These are phyloP conservation scores for Petrocephalus sullivani DNA, from an alignment of 2,797 vertebrate species.

Conservation along the genomic window DNA sequence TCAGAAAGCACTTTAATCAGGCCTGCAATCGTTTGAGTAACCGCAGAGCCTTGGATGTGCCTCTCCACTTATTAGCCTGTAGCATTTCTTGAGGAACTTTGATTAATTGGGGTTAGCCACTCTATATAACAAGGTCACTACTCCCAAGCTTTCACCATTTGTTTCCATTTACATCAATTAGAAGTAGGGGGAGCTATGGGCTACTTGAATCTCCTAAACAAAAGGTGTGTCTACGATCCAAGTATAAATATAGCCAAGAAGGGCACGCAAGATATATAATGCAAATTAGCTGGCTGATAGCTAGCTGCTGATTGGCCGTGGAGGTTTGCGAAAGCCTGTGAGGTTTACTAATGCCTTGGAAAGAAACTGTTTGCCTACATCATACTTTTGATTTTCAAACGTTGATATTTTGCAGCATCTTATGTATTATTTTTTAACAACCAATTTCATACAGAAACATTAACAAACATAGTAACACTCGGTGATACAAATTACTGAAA, in stretches of 20 bases:
- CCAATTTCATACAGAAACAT: background rate
- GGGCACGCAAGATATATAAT: slow-evolving; percentile 74
- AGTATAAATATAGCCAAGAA: slow-evolving; percentile 67
- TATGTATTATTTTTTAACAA: background rate
- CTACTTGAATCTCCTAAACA: slow-evolving; percentile 61
- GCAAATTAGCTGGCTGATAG: slow-evolving; percentile 60
- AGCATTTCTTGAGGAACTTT: slow-evolving; percentile 79
- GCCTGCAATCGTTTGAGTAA: slow-evolving; percentile 53
- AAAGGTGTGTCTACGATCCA: slow-evolving; percentile 52
- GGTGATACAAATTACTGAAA: background rate
- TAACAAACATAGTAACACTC: background rate
- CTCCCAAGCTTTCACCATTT: slow-evolving; percentile 69
- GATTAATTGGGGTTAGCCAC: slow-evolving; percentile 90
- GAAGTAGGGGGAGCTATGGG: slow-evolving; percentile 65
- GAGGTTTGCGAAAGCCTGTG: background rate
- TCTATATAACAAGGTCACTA: slow-evolving; percentile 82
- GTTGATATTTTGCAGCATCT: background rate
- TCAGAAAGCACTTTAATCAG: slow-evolving; percentile 56
- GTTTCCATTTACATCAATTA: slow-evolving; percentile 87
- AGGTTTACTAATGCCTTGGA: background rate
- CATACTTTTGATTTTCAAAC: background rate
- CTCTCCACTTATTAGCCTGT: slow-evolving; percentile 75
- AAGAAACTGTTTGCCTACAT: background rate
- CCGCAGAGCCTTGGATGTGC: slow-evolving; percentile 55
- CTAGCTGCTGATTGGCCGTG: slow-evolving; percentile 43